Evolutionary conservation across 2,113 vertebrate genomes (phyloP).

Genomic region (Eidolon helvum): DNA sequence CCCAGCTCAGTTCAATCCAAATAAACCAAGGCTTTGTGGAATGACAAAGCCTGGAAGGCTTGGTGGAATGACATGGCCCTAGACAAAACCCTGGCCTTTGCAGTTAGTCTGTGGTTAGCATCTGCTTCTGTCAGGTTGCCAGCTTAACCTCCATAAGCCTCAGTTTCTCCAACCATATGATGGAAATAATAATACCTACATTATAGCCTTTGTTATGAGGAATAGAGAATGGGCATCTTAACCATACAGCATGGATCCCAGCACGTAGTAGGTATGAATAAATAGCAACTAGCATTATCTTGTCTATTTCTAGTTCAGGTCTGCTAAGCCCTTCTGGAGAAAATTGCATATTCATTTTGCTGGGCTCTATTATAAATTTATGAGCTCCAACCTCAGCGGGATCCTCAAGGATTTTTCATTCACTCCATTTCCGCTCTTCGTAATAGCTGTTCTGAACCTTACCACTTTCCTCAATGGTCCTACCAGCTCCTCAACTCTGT

Average conservation of each 20-base stretch:
- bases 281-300: background rate
- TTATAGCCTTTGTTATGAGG: background rate
- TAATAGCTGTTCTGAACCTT: constrained; percentile 10
- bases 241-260: background rate
- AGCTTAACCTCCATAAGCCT: background rate
- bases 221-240: background rate
- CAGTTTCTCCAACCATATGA: background rate
- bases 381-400: constrained; percentile 6
- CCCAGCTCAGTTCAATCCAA: background rate
- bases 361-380: constrained; percentile 47
- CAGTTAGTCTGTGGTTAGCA: background rate
- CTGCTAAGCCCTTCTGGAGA: constrained; percentile 3
- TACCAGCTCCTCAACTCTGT: background rate
- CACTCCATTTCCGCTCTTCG: background rate
- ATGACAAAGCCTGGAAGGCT: background rate
- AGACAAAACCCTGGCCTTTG: background rate
- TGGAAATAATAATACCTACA: background rate
- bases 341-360: constrained; percentile 39
- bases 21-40: background rate
- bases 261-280: background rate
- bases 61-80: background rate
- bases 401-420: background rate
- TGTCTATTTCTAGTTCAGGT: background rate
- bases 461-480: constrained; percentile 9
- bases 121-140: background rate